These are phyloP conservation scores for Spisula solida DNA, from an alignment of 2,888 invertebrate genomes.

Conservation along the genomic window DNA sequence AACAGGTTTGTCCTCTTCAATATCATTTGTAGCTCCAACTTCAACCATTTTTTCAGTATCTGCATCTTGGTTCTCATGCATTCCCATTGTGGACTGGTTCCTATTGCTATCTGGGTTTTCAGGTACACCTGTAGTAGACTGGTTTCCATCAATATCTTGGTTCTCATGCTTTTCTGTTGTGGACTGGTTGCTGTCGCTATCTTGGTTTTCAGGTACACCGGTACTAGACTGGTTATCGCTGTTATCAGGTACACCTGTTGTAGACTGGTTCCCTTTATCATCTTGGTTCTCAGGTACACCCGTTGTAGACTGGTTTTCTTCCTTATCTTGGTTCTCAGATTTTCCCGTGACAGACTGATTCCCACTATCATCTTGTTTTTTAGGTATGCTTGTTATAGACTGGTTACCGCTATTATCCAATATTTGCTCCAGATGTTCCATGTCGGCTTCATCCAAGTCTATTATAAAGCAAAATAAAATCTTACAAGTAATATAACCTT, in stretches of 20 bases:
- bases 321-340: too few species aligned
- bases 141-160: neutral
- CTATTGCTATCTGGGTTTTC: too few species aligned
- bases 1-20: neutral
- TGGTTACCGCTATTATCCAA: conserved; percentile 16
- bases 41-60: neutral
- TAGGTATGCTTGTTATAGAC: neutral
- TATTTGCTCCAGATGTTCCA: conserved; percentile 45
- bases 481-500: too few species aligned
- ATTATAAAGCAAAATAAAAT: neutral
- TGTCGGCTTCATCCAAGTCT: conserved; percentile 57
- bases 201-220: too few species aligned
- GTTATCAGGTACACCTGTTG: neutral
- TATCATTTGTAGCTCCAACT: neutral
- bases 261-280: conserved; percentile 7
- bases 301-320: conserved; percentile 26
- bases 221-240: neutral
- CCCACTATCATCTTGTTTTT: neutral
- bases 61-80: neutral
- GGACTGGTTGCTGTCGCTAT: neutral
- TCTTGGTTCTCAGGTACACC: neutral
- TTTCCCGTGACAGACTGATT: neutral
- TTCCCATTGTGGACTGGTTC: conserved; percentile 14
- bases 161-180: neutral
- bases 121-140: neutral